Base-by-base conservation (phyloP, 2,113 vertebrate genomes). In the Petrocephalus microphthalmus region DNA sequence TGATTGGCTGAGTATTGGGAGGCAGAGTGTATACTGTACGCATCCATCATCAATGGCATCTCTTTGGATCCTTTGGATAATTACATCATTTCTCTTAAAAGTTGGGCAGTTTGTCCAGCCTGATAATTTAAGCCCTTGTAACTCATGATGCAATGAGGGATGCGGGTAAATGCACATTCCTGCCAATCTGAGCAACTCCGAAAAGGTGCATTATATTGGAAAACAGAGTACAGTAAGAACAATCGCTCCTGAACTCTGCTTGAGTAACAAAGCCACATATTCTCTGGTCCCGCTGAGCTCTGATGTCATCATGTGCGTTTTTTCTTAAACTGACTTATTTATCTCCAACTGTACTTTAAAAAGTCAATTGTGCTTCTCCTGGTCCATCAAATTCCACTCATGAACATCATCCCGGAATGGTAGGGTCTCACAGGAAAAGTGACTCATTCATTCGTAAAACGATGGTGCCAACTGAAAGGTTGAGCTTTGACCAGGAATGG, bases 331-430 rank as follows among this genome's bases (percentile, higher is more conserved):
- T 81, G 7, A 90, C 90, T 91, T 90, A 92, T 91, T 91, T 90
- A 92, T 92, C 89, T 90, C 57, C 67, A 90, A 87, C 71, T 78
- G 88, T 90, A 88, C 89, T 91, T 89, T 91, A 91, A 90, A 91
- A 90, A 90, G 84, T 89, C 78, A 89, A 87, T 82, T 89, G 60
- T 88, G 84, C 83, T 91, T 87, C 85, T 88, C 87, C 89, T 91
- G 56, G 87, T 90, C 91, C 88, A 88, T 92, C 90, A 89, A 89
- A 87, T 87, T 88, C 74, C 74, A 82, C 88, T 82, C 84, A 83
- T 84, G 53, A 22, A 71, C 64, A 88, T 56, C 87, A 85, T 57
- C 86, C 81, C 81, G 60, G 17, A 90, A 89, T 91, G 84, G 91
- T 84, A 53, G 87, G 60, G 22, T 25, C 88, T 88, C 88, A 85